These are phyloP conservation scores for Orchesella flavescens DNA, from an alignment of 2,888 invertebrate genomes.

Conservation along the genomic window DNA sequence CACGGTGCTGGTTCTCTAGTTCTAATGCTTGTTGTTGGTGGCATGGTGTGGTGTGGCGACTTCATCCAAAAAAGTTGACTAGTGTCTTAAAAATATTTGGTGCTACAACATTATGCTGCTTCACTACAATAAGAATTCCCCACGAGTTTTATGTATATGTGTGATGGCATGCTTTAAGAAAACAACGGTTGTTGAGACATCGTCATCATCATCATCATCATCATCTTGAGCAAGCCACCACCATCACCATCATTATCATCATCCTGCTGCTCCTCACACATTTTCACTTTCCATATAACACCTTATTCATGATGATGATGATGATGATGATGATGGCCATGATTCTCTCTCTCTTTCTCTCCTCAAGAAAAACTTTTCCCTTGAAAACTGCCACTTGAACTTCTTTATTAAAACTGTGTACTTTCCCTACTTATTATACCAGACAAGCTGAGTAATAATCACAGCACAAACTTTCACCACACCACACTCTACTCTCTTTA, in stretches of 20 bases:
- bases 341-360: background rate
- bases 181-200: slow-evolving; percentile 8
- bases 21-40: background rate
- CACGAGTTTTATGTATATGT: too few species aligned
- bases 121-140: too few species aligned
- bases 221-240: too few species aligned
- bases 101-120: too few species aligned
- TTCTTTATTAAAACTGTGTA: slow-evolving; percentile 9
- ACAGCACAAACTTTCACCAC: background rate
- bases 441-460: too few species aligned
- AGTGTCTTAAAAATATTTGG: too few species aligned
- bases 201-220: background rate
- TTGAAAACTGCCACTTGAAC: background rate
- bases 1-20: background rate
- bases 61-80: too few species aligned
- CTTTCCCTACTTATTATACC: background rate
- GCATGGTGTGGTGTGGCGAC: too few species aligned
- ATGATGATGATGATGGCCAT: background rate
- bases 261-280: slow-evolving; percentile 4
- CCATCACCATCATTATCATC: too few species aligned
- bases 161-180: background rate
- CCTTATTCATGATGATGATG: slow-evolving; percentile 16
- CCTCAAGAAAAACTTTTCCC: background rate
- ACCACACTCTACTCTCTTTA: slow-evolving; percentile 3
- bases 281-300: slow-evolving; percentile 15